Conservation (phyloP, 2,113 vertebrate genomes). For the Pungitius pungitius region DNA sequence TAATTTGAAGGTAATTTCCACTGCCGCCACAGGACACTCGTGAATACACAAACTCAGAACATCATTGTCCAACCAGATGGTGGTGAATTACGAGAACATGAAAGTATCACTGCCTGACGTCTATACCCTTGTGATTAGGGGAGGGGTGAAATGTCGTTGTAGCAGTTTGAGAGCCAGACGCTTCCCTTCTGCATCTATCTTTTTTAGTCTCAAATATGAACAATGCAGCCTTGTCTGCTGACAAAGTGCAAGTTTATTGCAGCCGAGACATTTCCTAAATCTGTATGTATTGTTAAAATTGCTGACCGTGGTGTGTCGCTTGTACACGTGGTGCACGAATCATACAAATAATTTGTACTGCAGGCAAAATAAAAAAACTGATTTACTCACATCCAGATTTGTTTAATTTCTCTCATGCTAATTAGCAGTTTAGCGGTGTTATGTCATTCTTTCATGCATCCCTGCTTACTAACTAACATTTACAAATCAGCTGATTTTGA, state of each 20-base stretch:
- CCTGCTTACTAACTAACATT: background rate
- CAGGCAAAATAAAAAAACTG: background rate
- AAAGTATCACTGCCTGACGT: conserved; percentile 17
- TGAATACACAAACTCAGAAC: conserved; percentile 21
- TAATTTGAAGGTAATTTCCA: conserved; percentile 51
- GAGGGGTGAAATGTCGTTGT: background rate
- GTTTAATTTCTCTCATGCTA: background rate
- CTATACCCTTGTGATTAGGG: background rate
- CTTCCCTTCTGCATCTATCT: background rate
- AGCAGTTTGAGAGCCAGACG: background rate
- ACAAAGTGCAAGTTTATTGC: background rate
- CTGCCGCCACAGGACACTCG: conserved; percentile 34
- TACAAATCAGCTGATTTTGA: too few species aligned
- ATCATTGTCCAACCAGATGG: conserved; percentile 18
- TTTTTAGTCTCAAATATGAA: background rate
- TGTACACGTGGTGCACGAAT: background rate
- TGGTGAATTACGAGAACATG: conserved; percentile 16
- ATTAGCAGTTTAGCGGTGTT: background rate
- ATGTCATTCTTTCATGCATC: background rate
- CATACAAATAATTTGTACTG: too few species aligned
- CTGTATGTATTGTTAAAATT: background rate
- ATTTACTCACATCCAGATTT: background rate
- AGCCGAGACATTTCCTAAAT: background rate
- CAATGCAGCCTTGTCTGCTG: background rate
- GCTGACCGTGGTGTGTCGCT: background rate